These are phyloP conservation scores for Lophotriccus pileatus DNA, from an alignment of 2,797 vertebrate genomes.

Conservation along the genomic window DNA sequence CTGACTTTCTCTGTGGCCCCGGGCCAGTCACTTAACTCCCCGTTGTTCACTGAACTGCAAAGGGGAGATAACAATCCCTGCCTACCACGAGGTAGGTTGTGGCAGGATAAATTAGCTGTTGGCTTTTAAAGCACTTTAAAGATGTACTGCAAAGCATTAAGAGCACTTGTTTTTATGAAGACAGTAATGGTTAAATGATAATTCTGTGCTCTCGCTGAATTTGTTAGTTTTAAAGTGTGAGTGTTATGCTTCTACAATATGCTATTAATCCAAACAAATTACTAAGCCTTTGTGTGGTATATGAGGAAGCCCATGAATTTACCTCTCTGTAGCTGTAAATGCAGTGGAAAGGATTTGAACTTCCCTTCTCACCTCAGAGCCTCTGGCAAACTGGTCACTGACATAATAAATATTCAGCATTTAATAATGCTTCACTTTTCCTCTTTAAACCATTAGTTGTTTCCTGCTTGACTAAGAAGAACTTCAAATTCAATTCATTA, in stretches of 20 bases:
- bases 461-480: slow-evolving; percentile 73
- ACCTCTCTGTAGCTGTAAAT: slow-evolving; percentile 59
- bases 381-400: slow-evolving; percentile 77
- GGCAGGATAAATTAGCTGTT: slow-evolving; percentile 63
- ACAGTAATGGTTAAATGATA: slow-evolving; percentile 69
- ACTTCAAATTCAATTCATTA: slow-evolving; percentile 74
- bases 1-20: background rate
- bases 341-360: slow-evolving; percentile 62
- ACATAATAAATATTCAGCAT: slow-evolving; percentile 75
- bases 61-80: slow-evolving; percentile 34
- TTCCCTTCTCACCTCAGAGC: slow-evolving; percentile 71
- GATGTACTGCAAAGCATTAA: slow-evolving; percentile 65
- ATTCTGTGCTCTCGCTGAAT: slow-evolving; percentile 62
- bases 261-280: slow-evolving; percentile 70
- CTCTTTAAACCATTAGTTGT: slow-evolving; percentile 73
- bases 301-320: slow-evolving; percentile 54
- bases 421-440: slow-evolving; percentile 76
- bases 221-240: slow-evolving; percentile 68
- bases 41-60: background rate
- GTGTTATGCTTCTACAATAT: slow-evolving; percentile 58
- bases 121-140: slow-evolving; percentile 63
- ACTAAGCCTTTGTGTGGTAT: slow-evolving; percentile 46
- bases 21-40: slow-evolving; percentile 20
- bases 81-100: background rate
- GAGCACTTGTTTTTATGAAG: slow-evolving; percentile 68